Conservation (phyloP, 2,888 invertebrate genomes). For the Lamellibrachia satsuma region DNA sequence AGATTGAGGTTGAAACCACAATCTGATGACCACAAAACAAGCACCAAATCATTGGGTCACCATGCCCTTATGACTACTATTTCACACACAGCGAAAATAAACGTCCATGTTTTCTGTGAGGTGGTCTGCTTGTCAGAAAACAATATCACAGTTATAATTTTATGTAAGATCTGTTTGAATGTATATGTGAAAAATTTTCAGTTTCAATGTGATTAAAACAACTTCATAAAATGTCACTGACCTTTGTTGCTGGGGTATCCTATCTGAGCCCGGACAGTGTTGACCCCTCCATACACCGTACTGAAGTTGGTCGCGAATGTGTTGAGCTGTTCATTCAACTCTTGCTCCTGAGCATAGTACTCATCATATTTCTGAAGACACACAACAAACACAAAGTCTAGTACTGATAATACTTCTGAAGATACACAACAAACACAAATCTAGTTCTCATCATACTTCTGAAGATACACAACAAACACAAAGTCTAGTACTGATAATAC, state of each 20-base stretch:
- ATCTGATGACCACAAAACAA: too few species aligned
- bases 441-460: conserved; percentile 31
- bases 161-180: not conserved
- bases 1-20: too few species aligned
- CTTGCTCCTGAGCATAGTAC: conserved; percentile 52
- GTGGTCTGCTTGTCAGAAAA: too few species aligned
- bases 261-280: conserved; percentile 62
- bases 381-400: not conserved
- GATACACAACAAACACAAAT: not conserved
- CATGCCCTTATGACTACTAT: too few species aligned
- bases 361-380: not conserved
- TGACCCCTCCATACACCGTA: conserved; percentile 63
- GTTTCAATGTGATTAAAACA: not conserved
- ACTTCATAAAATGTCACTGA: not conserved
- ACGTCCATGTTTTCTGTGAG: too few species aligned
- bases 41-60: too few species aligned
- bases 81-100: too few species aligned
- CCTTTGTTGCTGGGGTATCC: not conserved
- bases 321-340: conserved; percentile 60
- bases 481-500: not conserved
- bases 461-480: not conserved
- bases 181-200: not conserved
- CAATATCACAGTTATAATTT: too few species aligned
- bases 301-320: conserved; percentile 62
- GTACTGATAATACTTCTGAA: not conserved